Conservation (phyloP, 2,888 invertebrate genomes). For the Rotaria socialis region DNA sequence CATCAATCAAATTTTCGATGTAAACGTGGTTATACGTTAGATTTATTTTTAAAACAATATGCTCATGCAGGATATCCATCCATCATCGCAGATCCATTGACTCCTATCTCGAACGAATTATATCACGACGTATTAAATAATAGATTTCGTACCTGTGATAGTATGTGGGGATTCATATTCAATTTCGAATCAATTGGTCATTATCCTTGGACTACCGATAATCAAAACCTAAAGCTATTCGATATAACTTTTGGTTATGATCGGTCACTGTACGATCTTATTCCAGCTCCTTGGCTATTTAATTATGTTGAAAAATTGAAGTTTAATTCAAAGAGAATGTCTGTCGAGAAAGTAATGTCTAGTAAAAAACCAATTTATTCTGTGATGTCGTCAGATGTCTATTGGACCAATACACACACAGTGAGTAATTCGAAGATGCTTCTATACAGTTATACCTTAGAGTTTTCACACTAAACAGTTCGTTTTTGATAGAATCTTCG, state of each 20-base stretch:
- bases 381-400: neutral
- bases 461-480: too few relatives aligned
- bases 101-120: neutral
- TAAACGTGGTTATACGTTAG: constrained; percentile 24
- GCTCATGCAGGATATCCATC: neutral
- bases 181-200: constrained; percentile 7
- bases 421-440: neutral
- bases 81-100: neutral
- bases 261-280: neutral
- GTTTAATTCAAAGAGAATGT: neutral
- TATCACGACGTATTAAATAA: neutral
- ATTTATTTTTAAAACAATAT: neutral
- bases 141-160: neutral
- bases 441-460: too few relatives aligned
- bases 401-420: neutral
- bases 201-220: neutral
- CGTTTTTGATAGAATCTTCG: too few relatives aligned
- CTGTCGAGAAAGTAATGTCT: neutral
- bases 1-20: neutral
- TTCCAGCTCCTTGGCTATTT: constrained; percentile 6
- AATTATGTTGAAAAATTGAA: neutral
- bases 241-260: constrained; percentile 26
- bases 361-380: constrained; percentile 16
- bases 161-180: neutral
- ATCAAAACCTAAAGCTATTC: neutral